These are phyloP conservation scores for Molossus alvarezi DNA, from an alignment of 2,797 vertebrate species.

Conservation along the genomic window DNA sequence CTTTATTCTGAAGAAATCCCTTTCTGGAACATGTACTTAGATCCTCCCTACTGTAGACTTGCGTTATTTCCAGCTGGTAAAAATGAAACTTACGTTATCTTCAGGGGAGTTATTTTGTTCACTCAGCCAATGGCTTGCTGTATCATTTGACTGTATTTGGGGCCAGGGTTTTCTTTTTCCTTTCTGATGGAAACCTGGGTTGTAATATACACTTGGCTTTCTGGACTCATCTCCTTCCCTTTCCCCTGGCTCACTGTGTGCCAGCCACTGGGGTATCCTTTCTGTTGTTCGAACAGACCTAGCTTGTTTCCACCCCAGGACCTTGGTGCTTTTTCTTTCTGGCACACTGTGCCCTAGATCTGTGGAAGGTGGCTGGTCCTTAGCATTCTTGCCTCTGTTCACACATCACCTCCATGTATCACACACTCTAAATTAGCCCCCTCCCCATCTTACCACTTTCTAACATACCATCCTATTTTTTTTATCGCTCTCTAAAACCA, in stretches of 20 bases:
- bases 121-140: neutral
- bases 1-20: constrained; percentile 21
- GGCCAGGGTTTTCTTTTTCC: neutral
- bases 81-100: neutral
- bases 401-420: neutral
- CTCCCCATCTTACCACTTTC: neutral
- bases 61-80: constrained; percentile 17
- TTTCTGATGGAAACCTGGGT: neutral
- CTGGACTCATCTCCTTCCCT: neutral
- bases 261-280: neutral
- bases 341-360: neutral
- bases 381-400: neutral
- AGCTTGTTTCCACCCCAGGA: neutral
- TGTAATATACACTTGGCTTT: neutral
- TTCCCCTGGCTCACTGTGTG: neutral
- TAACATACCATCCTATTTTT: neutral
- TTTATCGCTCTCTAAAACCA: neutral
- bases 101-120: neutral
- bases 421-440: neutral
- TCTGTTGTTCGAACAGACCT: neutral
- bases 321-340: constrained; percentile 26
- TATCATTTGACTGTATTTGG: neutral
- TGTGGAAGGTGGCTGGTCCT: neutral
- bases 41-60: neutral
- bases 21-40: constrained; percentile 1